phyloP scores from a whole-genome alignment of 1,140 invertebrate genomes.

The Musca vetustissima region DNA sequence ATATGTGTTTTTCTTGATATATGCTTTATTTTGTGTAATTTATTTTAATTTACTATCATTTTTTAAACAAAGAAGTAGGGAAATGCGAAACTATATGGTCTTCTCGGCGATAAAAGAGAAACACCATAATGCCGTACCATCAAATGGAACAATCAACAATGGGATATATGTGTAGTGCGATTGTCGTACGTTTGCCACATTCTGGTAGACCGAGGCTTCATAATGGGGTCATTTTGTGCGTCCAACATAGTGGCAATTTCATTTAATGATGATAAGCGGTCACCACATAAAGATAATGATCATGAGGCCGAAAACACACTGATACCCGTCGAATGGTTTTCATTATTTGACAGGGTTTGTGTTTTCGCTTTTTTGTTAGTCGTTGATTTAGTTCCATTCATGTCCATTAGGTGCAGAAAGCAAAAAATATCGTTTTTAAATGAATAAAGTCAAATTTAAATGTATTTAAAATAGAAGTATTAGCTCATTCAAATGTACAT shows the following conservation, averaged over 20 bases:
- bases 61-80: background rate
- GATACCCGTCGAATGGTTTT: background rate
- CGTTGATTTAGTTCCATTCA: background rate
- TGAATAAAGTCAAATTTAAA: too few species aligned
- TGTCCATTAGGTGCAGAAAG: background rate
- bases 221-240: background rate
- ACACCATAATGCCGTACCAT: too few species aligned
- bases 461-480: too few species aligned
- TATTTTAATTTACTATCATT: conserved; percentile 10
- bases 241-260: background rate
- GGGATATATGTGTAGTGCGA: too few species aligned
- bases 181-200: too few species aligned
- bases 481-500: too few species aligned
- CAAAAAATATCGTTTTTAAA: background rate
- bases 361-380: conserved; percentile 1
- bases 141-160: too few species aligned
- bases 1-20: background rate
- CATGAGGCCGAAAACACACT: background rate
- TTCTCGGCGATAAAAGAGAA: too few species aligned
- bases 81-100: too few species aligned
- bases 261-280: conserved; percentile 17
- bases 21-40: background rate
- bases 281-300: background rate
- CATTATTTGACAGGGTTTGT: too few species aligned
- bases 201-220: too few species aligned